A percentile compares a stretch with the other conserved stretches of the same genome.
These are phyloP conservation scores for Chlamydotis undulata DNA, from an alignment of 2,113 vertebrate species.

Conservation along the genomic window DNA sequence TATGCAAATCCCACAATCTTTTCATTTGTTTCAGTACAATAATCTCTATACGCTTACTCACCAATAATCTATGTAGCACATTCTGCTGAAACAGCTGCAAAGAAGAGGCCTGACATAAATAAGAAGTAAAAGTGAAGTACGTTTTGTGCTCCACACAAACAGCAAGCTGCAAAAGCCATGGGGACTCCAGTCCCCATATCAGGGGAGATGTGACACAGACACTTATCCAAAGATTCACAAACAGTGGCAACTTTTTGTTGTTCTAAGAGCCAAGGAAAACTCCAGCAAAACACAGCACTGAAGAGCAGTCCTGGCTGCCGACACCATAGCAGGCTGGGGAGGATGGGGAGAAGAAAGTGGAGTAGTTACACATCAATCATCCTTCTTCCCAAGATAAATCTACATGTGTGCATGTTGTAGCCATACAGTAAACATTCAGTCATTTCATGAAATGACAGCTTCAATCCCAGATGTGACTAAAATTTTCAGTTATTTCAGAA, in stretches of 20 bases:
- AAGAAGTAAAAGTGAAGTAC: background rate
- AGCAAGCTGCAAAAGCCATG: background rate
- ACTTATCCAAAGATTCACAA: background rate
- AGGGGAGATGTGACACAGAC: background rate
- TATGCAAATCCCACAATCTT: background rate
- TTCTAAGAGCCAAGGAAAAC: background rate
- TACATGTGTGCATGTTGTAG: background rate
- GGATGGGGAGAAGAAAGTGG: background rate
- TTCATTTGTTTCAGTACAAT: background rate
- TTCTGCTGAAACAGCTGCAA: background rate
- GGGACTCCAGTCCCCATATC: background rate
- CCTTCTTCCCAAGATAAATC: background rate
- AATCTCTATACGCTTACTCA: background rate
- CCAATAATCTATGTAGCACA: background rate
- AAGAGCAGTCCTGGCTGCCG: background rate
- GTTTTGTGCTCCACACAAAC: background rate
- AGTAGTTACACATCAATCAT: rapidly evolving
- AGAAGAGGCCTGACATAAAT: background rate
- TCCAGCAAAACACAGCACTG: background rate
- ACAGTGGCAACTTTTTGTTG: background rate
- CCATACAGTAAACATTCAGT: background rate
- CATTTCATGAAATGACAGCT: background rate
- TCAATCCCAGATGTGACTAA: background rate
- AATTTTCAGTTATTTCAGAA: background rate
- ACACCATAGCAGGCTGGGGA: background rate